Evolutionary conservation across 1,140 invertebrate species (phyloP).

Genomic region (Drosophila tristis): DNA sequence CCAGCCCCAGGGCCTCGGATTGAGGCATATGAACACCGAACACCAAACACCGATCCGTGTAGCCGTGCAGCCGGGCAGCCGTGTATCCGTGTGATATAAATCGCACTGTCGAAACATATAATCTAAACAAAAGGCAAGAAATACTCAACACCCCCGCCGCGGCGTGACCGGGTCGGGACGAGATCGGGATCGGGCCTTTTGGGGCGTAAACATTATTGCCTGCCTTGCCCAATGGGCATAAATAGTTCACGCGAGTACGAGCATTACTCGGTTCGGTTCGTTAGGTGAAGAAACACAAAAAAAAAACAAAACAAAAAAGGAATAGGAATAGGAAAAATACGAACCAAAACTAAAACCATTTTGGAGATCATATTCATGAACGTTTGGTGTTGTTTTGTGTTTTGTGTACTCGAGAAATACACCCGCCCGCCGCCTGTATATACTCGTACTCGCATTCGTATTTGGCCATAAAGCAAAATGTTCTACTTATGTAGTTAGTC

Average conservation of each 20-base stretch:
- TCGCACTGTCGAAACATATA: slow-evolving; percentile 69
- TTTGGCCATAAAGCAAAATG: slow-evolving; percentile 35
- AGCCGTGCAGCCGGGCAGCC: not conserved
- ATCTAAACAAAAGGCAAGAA: slow-evolving; percentile 59
- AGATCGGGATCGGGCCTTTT: no score
- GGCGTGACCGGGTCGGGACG: no score
- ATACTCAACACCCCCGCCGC: slow-evolving; percentile 43
- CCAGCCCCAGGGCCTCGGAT: not conserved
- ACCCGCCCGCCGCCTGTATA: not conserved
- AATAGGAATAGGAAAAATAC: not conserved
- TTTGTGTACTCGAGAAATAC: not conserved
- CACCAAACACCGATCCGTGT: slow-evolving; percentile 13
- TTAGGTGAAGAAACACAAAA: not conserved
- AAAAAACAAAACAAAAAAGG: no score
- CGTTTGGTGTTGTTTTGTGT: not conserved
- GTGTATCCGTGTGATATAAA: slow-evolving; percentile 61
- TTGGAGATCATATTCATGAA: slow-evolving; percentile 40
- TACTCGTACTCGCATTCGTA: no score
- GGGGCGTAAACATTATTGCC: slow-evolving; percentile 22
- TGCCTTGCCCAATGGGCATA: slow-evolving; percentile 14
- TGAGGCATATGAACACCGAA: slow-evolving; percentile 12
- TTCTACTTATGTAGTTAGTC: slow-evolving; percentile 28
- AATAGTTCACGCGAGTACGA: slow-evolving; percentile 21
- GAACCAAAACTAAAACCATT: slow-evolving; percentile 8
- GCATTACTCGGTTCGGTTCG: no score